These are phyloP conservation scores for Chromis chromis DNA, from an alignment of 2,797 vertebrate genomes.

Conservation along the genomic window DNA sequence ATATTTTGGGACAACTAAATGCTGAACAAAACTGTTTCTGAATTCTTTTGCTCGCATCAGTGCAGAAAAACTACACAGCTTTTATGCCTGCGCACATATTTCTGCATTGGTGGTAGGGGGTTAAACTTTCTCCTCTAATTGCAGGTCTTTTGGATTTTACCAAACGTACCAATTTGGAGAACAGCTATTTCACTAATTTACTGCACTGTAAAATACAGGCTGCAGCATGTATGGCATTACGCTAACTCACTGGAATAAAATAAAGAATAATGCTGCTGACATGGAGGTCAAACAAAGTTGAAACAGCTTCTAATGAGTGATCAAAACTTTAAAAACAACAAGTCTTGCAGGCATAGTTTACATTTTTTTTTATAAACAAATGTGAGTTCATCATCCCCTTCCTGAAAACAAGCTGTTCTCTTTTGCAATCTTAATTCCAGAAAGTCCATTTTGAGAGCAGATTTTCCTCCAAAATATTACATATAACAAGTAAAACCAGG, in stretches of 20 bases:
- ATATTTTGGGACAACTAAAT: slow-evolving; percentile 19
- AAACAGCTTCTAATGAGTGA: slow-evolving; percentile 25
- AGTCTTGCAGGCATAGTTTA: slow-evolving; percentile 21
- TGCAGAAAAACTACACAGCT: slow-evolving; percentile 17
- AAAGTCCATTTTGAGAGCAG: slow-evolving; percentile 37
- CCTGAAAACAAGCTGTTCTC: background rate
- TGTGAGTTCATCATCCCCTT: background rate
- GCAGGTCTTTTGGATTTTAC: slow-evolving; percentile 49
- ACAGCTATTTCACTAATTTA: slow-evolving; percentile 62
- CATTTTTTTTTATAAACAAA: slow-evolving; percentile 32
- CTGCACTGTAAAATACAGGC: slow-evolving; percentile 54
- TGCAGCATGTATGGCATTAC: slow-evolving; percentile 30
- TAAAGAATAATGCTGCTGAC: slow-evolving; percentile 2
- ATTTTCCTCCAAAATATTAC: slow-evolving; percentile 44
- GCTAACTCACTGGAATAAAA: slow-evolving; percentile 13
- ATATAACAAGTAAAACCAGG: slow-evolving; percentile 35
- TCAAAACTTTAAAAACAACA: slow-evolving; percentile 18
- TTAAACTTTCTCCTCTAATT: slow-evolving; percentile 64
- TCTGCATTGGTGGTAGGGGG: slow-evolving; percentile 33
- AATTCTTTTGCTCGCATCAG: background rate
- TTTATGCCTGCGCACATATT: slow-evolving; percentile 45
- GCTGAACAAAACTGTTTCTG: slow-evolving; percentile 5
- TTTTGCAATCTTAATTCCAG: slow-evolving; percentile 20
- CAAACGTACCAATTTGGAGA: slow-evolving; percentile 71
- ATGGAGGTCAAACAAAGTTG: slow-evolving; percentile 36